Evolutionary conservation across 2,113 vertebrate genomes (phyloP), one percentile per base, ranked within the genome.

Genomic region (Myrmecophaga tridactyla): DNA sequence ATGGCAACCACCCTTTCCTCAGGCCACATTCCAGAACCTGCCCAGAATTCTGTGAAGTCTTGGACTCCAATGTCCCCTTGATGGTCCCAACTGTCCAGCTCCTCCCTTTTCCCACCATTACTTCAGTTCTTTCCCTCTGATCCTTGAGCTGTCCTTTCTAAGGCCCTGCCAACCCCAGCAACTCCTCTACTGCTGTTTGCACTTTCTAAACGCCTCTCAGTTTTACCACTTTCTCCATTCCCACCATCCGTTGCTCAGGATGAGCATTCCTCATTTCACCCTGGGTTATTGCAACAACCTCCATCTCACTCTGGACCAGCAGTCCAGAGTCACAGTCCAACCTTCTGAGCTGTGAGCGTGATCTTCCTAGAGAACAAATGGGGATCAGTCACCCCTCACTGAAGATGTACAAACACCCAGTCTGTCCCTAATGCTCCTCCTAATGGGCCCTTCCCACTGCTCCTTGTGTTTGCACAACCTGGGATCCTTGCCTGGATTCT

Each of bases 281-380:
- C 27, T 0, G n/a, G 34, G 12, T 84, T 7, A 3, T 5, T 10
- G 8, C 6, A 11, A 4, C 0, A 41, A 36, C 18, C 0, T 20
- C 63, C 39, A n/a, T 41, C 69, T 18, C 13, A 0, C 3, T 41
- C 39, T 51, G 7, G 4, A 4, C 12, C 60, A 36, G n/a, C n/a
- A n/a, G n/a, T n/a, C n/a, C n/a, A n/a, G n/a, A n/a, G n/a, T 41
- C 0, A 4, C 31, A 4, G 18, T 21, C 21, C 4, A 11, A 21
- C 27, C n/a, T 72, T 62, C 85, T 51, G 20, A 17, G n/a, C 63
- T 15, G 6, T 6, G 41, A 85, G 29, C 34, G 9, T 29, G 46
- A 9, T 9, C 39, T 18, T 27, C 15, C 34, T 18, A 29, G 41
- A 39, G 48, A 29, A 51, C 20, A 43, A 2, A 41, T 4, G 39